These are phyloP conservation scores for Sepiola atlantica DNA, from an alignment of 2,888 invertebrate species.

Conservation along the genomic window DNA sequence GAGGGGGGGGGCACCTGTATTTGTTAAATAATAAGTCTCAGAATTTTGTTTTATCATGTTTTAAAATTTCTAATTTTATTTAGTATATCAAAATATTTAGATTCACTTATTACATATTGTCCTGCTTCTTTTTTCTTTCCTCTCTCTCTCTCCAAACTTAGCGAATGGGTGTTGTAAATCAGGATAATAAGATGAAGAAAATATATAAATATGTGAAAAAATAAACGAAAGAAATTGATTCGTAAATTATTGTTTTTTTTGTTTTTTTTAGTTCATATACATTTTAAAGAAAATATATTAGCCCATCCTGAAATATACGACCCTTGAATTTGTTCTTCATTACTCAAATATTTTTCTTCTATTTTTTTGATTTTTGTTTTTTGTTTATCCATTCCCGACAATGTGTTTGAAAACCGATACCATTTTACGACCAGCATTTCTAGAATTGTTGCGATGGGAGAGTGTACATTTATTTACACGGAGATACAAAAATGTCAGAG, in stretches of 20 bases:
- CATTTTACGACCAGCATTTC: neutral
- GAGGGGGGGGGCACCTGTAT: too few species aligned
- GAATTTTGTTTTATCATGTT: too few species aligned
- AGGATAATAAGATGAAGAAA: neutral
- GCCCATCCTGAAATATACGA: neutral
- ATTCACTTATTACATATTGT: too few species aligned
- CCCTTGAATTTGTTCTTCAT: neutral
- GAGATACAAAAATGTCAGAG: conserved; percentile 78
- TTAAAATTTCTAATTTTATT: too few species aligned
- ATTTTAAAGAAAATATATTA: conserved; percentile 19
- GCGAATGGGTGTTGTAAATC: neutral
- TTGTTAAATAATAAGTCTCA: too few species aligned
- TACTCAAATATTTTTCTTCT: too few species aligned
- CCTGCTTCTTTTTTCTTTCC: too few species aligned
- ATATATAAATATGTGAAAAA: conserved; percentile 16
- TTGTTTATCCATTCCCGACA: neutral
- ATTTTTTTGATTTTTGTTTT: neutral
- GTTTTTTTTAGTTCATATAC: neutral
- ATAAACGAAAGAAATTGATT: neutral
- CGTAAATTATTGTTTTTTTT: neutral
- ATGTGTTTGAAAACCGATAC: neutral
- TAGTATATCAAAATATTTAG: too few species aligned
- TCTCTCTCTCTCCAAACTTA: neutral
- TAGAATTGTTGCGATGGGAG: neutral
- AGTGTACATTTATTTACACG: conserved; percentile 40